A percentile compares a stretch with the other conserved stretches of the same genome.
Evolutionary conservation across 2,113 vertebrate genomes (phyloP).

Genomic region (Zingel zingel): DNA sequence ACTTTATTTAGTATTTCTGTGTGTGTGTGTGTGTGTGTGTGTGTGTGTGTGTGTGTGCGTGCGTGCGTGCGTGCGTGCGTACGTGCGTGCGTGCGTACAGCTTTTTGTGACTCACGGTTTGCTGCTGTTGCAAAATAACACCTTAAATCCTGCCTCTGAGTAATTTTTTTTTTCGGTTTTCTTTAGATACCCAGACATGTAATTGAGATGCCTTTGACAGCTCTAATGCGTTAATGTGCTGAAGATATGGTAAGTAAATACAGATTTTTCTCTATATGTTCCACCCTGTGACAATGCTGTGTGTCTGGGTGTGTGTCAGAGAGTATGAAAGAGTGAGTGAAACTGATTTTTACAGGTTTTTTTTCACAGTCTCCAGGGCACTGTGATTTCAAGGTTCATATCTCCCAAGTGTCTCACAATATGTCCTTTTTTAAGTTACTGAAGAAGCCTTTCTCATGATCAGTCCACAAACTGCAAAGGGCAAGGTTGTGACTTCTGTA

Average conservation of each 20-base stretch:
- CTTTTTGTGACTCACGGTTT: conserved; percentile 28
- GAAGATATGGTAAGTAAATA: conserved; percentile 79
- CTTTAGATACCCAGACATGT: conserved; percentile 89
- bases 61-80: not conserved
- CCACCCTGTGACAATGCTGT: conserved; percentile 51
- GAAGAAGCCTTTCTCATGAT: conserved; percentile 72
- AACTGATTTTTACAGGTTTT: conserved; percentile 32
- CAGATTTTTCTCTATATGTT: conserved; percentile 74
- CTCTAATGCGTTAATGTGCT: conserved; percentile 83
- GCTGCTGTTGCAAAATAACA: conserved; percentile 62
- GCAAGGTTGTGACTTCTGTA: conserved; percentile 71
- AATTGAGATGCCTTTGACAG: conserved; percentile 87
- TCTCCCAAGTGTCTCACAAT: conserved; percentile 55
- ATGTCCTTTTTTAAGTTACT: conserved; percentile 59
- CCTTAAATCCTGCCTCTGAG: conserved; percentile 85
- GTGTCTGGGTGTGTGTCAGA: conserved; percentile 34
- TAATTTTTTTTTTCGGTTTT: conserved; percentile 86
- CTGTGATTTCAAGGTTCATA: conserved; percentile 55
- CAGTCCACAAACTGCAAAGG: conserved; percentile 77
- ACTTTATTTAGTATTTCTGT: conserved; percentile 31
- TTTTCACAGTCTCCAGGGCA: conserved; percentile 34
- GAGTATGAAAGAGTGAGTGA: conserved; percentile 40
- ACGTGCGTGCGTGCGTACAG: conserved; percentile 6
- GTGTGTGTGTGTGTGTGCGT: not conserved
- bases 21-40: not conserved